Evolutionary conservation across 2,888 invertebrate species (phyloP).

Genomic region (Micoletzkya japonica): DNA sequence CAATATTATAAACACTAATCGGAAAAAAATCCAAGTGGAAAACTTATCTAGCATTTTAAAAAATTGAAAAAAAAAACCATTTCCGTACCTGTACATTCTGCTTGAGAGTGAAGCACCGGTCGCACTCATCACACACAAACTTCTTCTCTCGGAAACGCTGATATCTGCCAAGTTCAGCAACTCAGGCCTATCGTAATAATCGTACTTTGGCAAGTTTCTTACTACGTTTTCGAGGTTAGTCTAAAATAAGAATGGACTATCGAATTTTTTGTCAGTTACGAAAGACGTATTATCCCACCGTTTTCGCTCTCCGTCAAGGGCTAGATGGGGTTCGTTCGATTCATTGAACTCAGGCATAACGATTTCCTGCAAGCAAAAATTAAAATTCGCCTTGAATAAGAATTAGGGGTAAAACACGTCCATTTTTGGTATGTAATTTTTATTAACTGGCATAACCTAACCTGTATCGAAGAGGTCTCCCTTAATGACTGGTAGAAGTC

Average conservation of each 20-base stretch:
- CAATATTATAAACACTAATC: no score
- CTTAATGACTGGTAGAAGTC: constrained; percentile 27
- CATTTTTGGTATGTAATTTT: no score
- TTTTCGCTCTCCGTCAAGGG: constrained; percentile 4
- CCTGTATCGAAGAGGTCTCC: constrained; percentile 23
- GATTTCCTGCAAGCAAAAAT: constrained; percentile 11
- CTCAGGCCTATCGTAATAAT: no score
- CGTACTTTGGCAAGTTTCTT: no score
- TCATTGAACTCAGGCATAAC: constrained; percentile 16
- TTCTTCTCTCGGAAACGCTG: constrained; percentile 49
- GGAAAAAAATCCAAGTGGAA: no score
- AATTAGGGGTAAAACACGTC: no score
- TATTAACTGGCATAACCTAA: no score
- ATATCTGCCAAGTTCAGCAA: constrained; percentile 30
- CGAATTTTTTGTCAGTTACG: neutral
- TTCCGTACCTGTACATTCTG: constrained; percentile 50
- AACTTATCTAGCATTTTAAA: neutral
- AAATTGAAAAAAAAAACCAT: no score
- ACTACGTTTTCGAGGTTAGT: no score
- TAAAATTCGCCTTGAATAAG: no score
- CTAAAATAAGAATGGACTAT: neutral
- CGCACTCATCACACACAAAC: constrained; percentile 49
- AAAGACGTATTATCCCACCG: neutral
- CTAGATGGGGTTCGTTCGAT: neutral
- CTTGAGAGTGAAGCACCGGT: constrained; percentile 49